A percentile compares a stretch with the other conserved stretches of the same genome.
Evolutionary conservation across 2,113 vertebrate species (phyloP).

Genomic region (Hippocampus comes): DNA sequence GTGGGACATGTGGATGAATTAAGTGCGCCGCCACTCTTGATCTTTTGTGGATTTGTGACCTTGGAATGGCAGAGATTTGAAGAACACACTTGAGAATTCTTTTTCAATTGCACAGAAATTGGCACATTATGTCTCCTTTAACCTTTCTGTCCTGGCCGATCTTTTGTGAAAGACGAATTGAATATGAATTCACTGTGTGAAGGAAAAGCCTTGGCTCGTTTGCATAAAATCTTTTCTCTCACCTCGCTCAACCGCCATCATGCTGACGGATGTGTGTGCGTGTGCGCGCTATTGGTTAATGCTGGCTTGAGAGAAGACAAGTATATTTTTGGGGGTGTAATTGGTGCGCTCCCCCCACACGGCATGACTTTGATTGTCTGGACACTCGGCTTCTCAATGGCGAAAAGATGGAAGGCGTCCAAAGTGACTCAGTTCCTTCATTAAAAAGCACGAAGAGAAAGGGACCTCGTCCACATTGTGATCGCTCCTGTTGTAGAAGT

Average conservation of each 20-base stretch:
- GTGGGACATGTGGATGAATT: not conserved
- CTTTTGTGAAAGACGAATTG: not conserved
- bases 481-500: not conserved
- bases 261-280: not conserved
- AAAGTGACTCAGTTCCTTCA: not conserved
- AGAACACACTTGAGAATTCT: not conserved
- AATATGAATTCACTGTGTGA: not conserved
- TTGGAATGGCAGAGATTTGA: not conserved
- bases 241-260: not conserved
- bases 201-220: not conserved
- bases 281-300: not conserved
- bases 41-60: not conserved
- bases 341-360: not conserved
- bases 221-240: not conserved
- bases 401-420: not conserved
- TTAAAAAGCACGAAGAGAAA: not conserved
- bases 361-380: not conserved
- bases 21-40: not conserved
- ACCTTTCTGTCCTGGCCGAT: not conserved
- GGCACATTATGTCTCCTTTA: not conserved
- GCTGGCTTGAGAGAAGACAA: not conserved
- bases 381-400: not conserved
- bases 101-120: not conserved
- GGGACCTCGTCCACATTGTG: not conserved
- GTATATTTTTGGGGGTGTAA: not conserved